Conservation (phyloP, 2,888 invertebrate species). For the Cheilosia variabilis region DNA sequence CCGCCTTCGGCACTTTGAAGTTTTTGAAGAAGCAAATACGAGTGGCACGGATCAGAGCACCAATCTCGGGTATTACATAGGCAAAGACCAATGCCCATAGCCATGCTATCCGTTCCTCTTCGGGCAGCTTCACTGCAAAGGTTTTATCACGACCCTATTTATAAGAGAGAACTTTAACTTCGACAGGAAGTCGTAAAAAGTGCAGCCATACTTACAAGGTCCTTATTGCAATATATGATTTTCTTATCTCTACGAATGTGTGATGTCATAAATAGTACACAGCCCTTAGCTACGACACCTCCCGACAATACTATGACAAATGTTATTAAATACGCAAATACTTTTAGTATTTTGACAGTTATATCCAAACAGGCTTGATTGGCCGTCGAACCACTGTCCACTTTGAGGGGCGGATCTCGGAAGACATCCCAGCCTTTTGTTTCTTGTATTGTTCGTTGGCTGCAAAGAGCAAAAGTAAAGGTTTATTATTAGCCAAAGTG, state of each 20-base stretch:
- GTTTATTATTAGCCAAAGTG: not conserved
- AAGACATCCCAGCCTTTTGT: conserved; percentile 99
- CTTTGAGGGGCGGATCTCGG: conserved; percentile 94
- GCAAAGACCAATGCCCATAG: conserved; percentile 96
- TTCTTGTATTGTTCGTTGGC: conserved; percentile 92
- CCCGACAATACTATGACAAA: conserved; percentile 93
- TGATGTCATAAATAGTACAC: conserved; percentile 95
- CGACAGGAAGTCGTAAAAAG: not conserved
- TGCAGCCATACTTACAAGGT: conserved; percentile 87
- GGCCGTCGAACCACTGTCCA: conserved; percentile 94
- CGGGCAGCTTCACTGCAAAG: conserved; percentile 91
- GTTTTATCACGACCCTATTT: conserved; percentile 92
- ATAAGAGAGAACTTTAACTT: conserved; percentile 70
- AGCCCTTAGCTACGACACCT: conserved; percentile 94
- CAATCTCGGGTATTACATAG: conserved; percentile 94
- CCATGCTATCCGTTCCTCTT: conserved; percentile 95
- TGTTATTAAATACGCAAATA: conserved; percentile 92
- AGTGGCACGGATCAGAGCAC: conserved; percentile 92
- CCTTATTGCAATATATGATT: conserved; percentile 92
- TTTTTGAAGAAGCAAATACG: conserved; percentile 96
- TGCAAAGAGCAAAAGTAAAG: conserved; percentile 79
- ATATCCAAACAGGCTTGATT: conserved; percentile 94
- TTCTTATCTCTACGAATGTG: conserved; percentile 91
- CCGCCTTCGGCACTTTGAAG: conserved; percentile 87
- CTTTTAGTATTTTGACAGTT: conserved; percentile 92